phyloP scores from a whole-genome alignment of 2,888 invertebrate genomes.

The Andricus quercusramuli region DNA sequence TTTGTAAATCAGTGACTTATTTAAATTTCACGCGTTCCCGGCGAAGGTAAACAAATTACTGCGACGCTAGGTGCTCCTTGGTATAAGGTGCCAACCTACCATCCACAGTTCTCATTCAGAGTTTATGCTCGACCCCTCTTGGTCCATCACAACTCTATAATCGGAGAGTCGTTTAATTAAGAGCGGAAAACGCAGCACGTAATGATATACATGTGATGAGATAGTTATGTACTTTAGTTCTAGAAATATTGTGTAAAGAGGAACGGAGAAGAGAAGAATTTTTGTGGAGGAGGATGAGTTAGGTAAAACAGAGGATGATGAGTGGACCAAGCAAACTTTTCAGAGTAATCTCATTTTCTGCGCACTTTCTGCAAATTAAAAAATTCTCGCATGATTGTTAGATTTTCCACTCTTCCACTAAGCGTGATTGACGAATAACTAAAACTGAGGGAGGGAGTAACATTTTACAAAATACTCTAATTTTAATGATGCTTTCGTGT shows the following conservation, averaged over 20 bases:
- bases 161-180: conserved; percentile 60
- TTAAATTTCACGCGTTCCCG: conserved; percentile 37
- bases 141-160: conserved; percentile 7
- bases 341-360: neutral
- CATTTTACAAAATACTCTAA: neutral
- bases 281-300: neutral
- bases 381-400: neutral
- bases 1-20: conserved; percentile 39
- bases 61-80: conserved; percentile 1
- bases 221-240: conserved; percentile 9
- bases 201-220: conserved; percentile 52
- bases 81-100: conserved; percentile 9
- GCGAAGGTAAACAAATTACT: conserved; percentile 38
- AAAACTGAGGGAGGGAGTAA: neutral
- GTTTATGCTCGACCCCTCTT: conserved; percentile 18
- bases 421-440: neutral
- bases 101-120: conserved; percentile 26
- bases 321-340: neutral
- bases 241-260: neutral
- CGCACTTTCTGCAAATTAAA: neutral
- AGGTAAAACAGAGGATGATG: neutral
- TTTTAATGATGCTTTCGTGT: neutral
- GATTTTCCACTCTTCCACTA: neutral
- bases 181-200: conserved; percentile 60
- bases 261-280: neutral